phyloP scores from a whole-genome alignment of 1,140 invertebrate species.

The Drosophila nigrodunni region DNA sequence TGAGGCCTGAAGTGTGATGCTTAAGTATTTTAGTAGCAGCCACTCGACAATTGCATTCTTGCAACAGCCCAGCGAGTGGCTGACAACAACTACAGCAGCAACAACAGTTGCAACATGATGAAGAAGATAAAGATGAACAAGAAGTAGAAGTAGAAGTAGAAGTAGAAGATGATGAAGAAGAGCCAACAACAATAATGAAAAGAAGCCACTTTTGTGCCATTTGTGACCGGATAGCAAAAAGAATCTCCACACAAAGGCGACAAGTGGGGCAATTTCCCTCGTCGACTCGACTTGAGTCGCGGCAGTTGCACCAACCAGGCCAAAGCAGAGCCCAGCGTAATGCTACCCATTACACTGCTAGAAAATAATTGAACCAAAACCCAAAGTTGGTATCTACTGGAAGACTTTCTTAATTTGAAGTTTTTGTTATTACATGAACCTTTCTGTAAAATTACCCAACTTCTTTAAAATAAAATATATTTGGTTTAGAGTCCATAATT shows the following conservation, averaged over 20 bases:
- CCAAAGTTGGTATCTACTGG: too few relatives aligned
- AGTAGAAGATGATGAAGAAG: slow-evolving; percentile 2
- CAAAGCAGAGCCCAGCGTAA: background rate
- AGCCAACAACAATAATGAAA: slow-evolving; percentile 37
- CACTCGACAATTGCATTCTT: slow-evolving; percentile 75
- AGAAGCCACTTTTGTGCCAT: slow-evolving; percentile 75
- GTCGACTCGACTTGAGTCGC: slow-evolving; percentile 25
- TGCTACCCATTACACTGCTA: too few relatives aligned
- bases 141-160: background rate
- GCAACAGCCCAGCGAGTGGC: slow-evolving; percentile 36
- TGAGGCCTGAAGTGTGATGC: slow-evolving; percentile 70
- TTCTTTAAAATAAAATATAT: too few relatives aligned
- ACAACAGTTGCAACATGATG: slow-evolving; percentile 21
- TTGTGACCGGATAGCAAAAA: slow-evolving; percentile 74
- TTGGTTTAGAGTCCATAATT: too few relatives aligned
- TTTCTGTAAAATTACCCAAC: too few relatives aligned
- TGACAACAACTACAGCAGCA: slow-evolving; percentile 25
- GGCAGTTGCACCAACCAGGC: slow-evolving; percentile 13
- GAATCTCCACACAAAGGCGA: slow-evolving; percentile 69
- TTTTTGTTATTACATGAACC: too few relatives aligned
- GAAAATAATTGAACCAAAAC: too few relatives aligned
- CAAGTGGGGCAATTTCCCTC: slow-evolving; percentile 79
- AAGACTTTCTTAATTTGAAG: too few relatives aligned
- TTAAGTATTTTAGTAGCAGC: slow-evolving; percentile 71
- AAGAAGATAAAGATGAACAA: slow-evolving; percentile 2